Percentiles rank a stretch among this genome's conserved stretches.
Evolutionary conservation across 2,888 invertebrate genomes (phyloP).

Genomic region (Metacarcinus magister): DNA sequence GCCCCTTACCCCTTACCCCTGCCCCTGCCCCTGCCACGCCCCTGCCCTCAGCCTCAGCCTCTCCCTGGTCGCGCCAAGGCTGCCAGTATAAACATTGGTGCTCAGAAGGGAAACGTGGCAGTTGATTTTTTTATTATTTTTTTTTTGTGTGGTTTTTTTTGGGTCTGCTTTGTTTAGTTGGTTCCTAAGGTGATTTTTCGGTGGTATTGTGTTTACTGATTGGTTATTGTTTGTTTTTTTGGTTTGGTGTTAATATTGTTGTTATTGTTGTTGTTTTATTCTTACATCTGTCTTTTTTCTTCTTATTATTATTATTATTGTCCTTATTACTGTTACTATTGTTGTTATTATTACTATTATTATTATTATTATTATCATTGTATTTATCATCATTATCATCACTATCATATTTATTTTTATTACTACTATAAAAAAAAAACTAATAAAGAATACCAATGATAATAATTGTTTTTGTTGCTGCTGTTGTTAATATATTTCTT

Average conservation of each 20-base stretch:
- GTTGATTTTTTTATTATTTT: not conserved
- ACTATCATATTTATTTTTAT: not conserved
- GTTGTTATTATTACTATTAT: too few species aligned
- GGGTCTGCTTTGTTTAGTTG: not conserved
- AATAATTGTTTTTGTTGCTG: not conserved
- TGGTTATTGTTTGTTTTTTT: not conserved
- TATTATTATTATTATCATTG: too few species aligned
- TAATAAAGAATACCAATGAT: not conserved
- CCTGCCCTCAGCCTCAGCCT: not conserved
- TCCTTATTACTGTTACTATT: not conserved
- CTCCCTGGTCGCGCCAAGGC: not conserved
- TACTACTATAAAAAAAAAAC: too few species aligned
- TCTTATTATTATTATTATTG: not conserved
- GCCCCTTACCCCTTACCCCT: not conserved
- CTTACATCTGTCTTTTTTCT: not conserved
- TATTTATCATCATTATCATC: not conserved
- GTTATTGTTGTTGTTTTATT: not conserved
- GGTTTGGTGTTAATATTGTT: not conserved
- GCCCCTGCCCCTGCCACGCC: not conserved
- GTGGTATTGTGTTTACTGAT: not conserved
- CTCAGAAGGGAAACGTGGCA: not conserved
- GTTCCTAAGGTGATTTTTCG: not conserved
- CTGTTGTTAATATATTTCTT: not conserved
- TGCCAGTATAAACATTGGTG: not conserved
- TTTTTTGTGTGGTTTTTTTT: not conserved